These are phyloP conservation scores for cat (Felis catus) DNA, from an alignment of 2,113 vertebrate species.

Conservation along the genomic window DNA sequence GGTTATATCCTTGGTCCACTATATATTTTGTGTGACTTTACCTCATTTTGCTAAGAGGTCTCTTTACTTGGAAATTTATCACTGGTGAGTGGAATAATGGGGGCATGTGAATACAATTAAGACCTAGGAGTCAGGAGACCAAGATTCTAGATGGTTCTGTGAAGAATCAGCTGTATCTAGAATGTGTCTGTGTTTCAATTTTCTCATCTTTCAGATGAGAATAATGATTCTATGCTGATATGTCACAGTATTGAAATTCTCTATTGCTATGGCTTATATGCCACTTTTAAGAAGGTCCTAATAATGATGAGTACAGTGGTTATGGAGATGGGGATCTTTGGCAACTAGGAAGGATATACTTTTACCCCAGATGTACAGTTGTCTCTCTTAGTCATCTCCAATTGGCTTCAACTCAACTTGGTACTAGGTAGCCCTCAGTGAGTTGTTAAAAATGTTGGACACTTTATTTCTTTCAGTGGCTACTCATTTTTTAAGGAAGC, in stretches of 20 bases:
- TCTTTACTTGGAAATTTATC: not conserved
- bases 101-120: not conserved
- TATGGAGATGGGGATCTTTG: not conserved
- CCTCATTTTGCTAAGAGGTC: not conserved
- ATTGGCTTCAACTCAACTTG: not conserved
- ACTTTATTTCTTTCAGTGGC: not conserved
- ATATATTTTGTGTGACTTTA: not conserved
- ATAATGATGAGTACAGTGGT: not conserved
- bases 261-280: not conserved
- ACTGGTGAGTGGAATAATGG: not conserved
- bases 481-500: not conserved
- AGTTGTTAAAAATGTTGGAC: not conserved
- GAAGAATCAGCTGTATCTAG: not conserved
- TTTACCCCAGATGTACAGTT: not conserved
- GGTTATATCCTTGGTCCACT: not conserved
- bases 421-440: not conserved
- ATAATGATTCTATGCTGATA: not conserved
- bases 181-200: not conserved
- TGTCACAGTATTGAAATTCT: not conserved
- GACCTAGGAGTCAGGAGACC: not conserved
- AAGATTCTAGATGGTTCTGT: not conserved
- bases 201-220: not conserved
- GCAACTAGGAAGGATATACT: not conserved
- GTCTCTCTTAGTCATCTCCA: not conserved
- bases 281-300: not conserved